These are phyloP conservation scores for Elephas maximus DNA, from an alignment of 2,113 vertebrate species.

Conservation along the genomic window DNA sequence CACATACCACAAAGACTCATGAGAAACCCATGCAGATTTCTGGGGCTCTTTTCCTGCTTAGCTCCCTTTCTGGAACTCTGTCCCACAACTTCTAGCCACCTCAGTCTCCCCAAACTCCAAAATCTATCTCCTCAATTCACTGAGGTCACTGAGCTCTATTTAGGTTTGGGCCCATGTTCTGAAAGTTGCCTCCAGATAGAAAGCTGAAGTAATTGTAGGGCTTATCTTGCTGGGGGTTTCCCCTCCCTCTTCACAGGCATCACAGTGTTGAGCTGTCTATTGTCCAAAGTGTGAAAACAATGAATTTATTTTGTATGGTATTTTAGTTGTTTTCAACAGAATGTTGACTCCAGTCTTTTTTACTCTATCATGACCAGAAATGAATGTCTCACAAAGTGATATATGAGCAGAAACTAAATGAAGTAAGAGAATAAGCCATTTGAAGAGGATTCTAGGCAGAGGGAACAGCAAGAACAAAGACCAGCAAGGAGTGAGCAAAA, in stretches of 20 bases:
- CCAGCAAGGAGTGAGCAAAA: not conserved
- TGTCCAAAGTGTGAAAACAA: not conserved
- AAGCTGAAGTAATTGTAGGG: not conserved
- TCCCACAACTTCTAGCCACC: not conserved
- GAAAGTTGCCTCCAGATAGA: not conserved
- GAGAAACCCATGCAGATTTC: not conserved
- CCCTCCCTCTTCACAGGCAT: not conserved
- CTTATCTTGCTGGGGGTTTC: not conserved
- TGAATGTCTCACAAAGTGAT: conserved; percentile 6
- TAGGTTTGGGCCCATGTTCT: not conserved
- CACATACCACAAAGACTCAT: not conserved
- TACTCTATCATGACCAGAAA: not conserved
- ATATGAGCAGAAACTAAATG: not conserved
- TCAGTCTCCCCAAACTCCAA: not conserved
- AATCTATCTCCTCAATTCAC: not conserved
- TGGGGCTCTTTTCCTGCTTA: not conserved
- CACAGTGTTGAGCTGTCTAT: not conserved
- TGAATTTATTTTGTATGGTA: not conserved
- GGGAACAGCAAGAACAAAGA: not conserved
- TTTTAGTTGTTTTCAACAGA: not conserved
- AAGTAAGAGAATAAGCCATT: not conserved
- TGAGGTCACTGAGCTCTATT: not conserved
- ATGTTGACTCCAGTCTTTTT: not conserved
- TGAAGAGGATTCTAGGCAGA: not conserved
- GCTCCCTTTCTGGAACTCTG: not conserved